Evolutionary conservation across 2,113 vertebrate species (phyloP).

Genomic region (Malurus elegans): DNA sequence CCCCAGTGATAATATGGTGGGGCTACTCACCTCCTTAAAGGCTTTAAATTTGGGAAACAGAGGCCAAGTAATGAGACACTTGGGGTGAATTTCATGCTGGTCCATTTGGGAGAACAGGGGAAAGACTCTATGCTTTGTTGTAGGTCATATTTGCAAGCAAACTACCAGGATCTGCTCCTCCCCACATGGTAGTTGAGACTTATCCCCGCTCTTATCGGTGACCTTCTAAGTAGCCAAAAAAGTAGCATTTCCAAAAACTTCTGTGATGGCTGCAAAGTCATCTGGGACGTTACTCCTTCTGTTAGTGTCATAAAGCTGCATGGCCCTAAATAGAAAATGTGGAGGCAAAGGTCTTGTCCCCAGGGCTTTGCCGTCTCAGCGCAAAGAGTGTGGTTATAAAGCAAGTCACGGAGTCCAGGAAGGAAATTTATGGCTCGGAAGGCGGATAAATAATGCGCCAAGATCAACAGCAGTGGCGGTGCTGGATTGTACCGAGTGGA

Average conservation of each 20-base stretch:
- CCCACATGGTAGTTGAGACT: neutral
- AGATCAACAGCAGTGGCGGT: slow-evolving; percentile 29
- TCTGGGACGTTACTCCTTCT: slow-evolving; percentile 42
- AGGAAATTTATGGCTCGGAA: slow-evolving; percentile 32
- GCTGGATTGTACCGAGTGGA: neutral
- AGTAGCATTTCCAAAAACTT: neutral
- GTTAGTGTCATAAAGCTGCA: neutral
- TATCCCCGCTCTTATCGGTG: neutral
- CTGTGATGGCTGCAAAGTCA: neutral
- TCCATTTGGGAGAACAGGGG: neutral
- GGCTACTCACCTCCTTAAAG: neutral
- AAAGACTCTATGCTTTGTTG: neutral
- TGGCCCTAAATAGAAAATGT: slow-evolving; percentile 32
- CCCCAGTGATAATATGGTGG: neutral
- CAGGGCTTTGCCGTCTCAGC: slow-evolving; percentile 13
- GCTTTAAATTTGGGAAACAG: neutral
- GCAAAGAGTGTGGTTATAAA: neutral
- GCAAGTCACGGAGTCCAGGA: neutral
- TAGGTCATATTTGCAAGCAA: neutral
- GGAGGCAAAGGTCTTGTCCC: slow-evolving; percentile 14
- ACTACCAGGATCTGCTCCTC: neutral
- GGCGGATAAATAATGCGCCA: slow-evolving; percentile 22
- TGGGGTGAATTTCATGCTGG: neutral
- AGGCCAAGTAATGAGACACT: neutral
- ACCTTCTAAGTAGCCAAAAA: neutral